phyloP scores from a whole-genome alignment of 2,888 invertebrate species.

The Ommatoiulus sabulosus region DNA sequence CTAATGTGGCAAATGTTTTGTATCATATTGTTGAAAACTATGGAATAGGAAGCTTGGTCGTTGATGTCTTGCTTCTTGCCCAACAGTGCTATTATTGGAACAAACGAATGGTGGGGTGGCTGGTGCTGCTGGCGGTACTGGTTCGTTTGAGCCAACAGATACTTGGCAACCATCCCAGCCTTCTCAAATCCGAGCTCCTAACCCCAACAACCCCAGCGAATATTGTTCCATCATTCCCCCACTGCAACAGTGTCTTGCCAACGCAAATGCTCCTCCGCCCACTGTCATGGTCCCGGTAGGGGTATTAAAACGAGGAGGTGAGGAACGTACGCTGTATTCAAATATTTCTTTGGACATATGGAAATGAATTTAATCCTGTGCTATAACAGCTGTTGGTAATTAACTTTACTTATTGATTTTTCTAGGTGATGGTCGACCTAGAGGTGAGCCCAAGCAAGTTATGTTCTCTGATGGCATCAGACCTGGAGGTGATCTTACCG shows the following conservation, averaged over 20 bases:
- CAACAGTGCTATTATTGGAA: conserved; percentile 60
- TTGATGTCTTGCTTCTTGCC: conserved; percentile 55
- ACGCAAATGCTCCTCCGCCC: conserved; percentile 72
- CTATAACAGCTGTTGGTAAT: neutral
- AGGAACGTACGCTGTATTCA: conserved; percentile 60
- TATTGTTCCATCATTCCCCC: conserved; percentile 87
- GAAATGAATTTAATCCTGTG: neutral
- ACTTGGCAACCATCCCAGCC: conserved; percentile 44
- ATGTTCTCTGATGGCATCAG: conserved; percentile 91
- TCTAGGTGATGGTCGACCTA: conserved; percentile 57
- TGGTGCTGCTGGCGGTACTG: conserved; percentile 52
- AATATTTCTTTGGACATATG: conserved; percentile 23
- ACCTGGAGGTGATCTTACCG: conserved; percentile 86
- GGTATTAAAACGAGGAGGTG: conserved; percentile 80
- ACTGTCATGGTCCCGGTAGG: conserved; percentile 89
- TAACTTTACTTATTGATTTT: conserved; percentile 38
- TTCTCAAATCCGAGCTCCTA: conserved; percentile 72
- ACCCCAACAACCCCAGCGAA: conserved; percentile 88
- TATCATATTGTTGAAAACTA: conserved; percentile 45
- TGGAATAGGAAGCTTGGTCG: conserved; percentile 25
- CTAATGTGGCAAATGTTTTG: conserved; percentile 7
- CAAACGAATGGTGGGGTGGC: conserved; percentile 50
- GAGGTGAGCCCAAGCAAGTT: conserved; percentile 77
- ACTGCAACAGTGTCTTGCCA: conserved; percentile 76
- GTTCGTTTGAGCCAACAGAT: conserved; percentile 1